Base-by-base conservation (phyloP, 2,888 invertebrate genomes). In the Rhodophaea formosa region DNA sequence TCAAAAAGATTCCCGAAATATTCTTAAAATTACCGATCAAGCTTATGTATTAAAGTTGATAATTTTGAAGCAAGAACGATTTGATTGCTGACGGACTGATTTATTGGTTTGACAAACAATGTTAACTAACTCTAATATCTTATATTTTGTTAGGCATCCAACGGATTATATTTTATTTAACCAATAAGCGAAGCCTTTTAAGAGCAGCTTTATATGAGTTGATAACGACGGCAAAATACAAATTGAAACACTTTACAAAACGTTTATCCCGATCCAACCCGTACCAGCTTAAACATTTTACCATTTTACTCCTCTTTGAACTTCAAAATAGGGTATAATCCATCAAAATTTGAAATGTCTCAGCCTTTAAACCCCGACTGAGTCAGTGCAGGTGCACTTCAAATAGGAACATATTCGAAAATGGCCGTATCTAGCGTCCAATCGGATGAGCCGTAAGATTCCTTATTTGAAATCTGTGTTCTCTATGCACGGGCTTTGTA, bases 401-500 rank as follows among this genome's bases (percentile, higher is more conserved):
- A 56, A 58, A 58, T 57, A 52, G 53, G 42, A 47, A 62, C 59
- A 56, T 62, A 64, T 59, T 47, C 59, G 62, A 70, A n/a, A 71
- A 66, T 70, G 68, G 70, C 66, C 57, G 62, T 59, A 59, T 61
- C 64, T 66, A 65, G 60, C 68, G 69, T 64, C 76, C 80, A 75
- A 80, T 81, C 71, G 79, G 80, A 80, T 82, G 74, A 82, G 74
- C 79, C 69, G 59, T 39, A 68, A 77, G 72, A 63, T 80, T 80
- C 79, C 82, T 84, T 82, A 82, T 82, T 83, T 80, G 74, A 79
- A 84, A 84, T 82, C 80, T 79, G 76, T 83, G 80, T 85, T 80
- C 79, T 79, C 79, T 79, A 80, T 80, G 80, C 79, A 82, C 74
- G 62, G 72, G 75, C 71, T 80, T 77, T 72, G 67, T 66, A 71